Conservation (phyloP, 2,113 vertebrate species). For the Lycocorax pyrrhopterus region DNA sequence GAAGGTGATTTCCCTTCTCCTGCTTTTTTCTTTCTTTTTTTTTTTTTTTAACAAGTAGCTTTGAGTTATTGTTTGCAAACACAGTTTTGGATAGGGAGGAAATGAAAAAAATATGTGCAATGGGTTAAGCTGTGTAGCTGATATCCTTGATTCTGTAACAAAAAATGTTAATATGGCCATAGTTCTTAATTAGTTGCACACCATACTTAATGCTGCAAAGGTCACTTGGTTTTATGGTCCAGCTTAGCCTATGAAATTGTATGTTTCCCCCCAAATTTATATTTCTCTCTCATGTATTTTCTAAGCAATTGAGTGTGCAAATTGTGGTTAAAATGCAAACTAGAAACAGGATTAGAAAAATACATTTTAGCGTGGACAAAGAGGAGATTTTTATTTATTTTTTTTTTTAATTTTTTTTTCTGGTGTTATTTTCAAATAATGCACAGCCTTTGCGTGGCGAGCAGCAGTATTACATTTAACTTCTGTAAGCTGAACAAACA, state of each 20-base stretch:
- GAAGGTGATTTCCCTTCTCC: not conserved
- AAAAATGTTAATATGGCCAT: constrained; percentile 3
- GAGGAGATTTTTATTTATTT: not conserved
- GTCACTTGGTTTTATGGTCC: constrained; percentile 32
- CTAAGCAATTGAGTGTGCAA: not conserved
- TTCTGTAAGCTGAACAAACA: constrained; percentile 65
- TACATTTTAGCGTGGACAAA: not conserved
- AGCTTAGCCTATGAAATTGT: not conserved
- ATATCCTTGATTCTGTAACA: constrained; percentile 21
- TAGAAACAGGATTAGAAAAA: not conserved
- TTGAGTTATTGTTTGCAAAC: constrained; percentile 18
- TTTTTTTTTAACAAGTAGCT: not conserved
- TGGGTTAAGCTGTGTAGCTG: not conserved
- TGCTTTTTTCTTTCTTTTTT: not conserved
- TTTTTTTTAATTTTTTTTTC: not conserved
- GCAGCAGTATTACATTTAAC: constrained; percentile 44
- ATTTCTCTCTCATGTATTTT: not conserved
- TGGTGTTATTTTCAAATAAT: not conserved
- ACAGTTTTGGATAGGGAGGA: constrained; percentile 21
- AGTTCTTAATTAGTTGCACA: not conserved
- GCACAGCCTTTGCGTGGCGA: constrained; percentile 10
- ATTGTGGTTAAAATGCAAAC: not conserved
- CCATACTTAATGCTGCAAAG: constrained; percentile 32
- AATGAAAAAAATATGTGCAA: not conserved
- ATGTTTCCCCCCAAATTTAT: not conserved